Evolutionary conservation across 2,113 vertebrate species (phyloP), one percentile per base, ranked within the genome.

Genomic region (Centropus bengalensis): DNA sequence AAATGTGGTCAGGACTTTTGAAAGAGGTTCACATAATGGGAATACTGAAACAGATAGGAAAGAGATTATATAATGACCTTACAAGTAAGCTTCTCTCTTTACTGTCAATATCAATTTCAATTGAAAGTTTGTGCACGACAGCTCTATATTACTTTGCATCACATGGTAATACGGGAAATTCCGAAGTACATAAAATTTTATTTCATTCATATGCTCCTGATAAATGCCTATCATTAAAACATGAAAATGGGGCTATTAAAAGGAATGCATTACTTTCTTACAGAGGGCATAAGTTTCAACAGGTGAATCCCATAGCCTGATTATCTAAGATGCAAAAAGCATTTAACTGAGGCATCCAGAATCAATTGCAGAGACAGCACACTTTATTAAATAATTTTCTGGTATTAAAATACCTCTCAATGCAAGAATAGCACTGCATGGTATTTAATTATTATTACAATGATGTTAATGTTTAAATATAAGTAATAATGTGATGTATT

Each of bases 291-390:
- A 45, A 52, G 77, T 97, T 93, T 94, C 94, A 97, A 89, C 89
- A 93, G 97, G 96, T 82, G 85, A 95, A 93, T 87, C 52, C 52
- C 55, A 58, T 6, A 94, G 88, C n/a, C 14, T 87, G 96, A 94
- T 91, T 58, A 55, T 88, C 76, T 69, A 60, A 84, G 70, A 94
- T 83, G 69, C 68, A 89, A 60, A 95, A 28, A 95, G 36, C 66
- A 76, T 76, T 90, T 86, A 78, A 91, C 59, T 28, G 33, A 95
- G 64, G 59, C 75, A 88, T 52, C 20, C 36, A 88, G 63, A 87
- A 93, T 49, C 52, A 75, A 40, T 79, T 78, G 89, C 81, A 60
- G 27, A 96, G 64, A 85, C 32, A 24, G 24, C 28, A 88, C 9
- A 83, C 44, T 93, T 96, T 68, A 89, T 85, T 71, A 79, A 96